These are phyloP conservation scores for Poicephalus gulielmi DNA, from an alignment of 2,113 vertebrate species.

Conservation along the genomic window DNA sequence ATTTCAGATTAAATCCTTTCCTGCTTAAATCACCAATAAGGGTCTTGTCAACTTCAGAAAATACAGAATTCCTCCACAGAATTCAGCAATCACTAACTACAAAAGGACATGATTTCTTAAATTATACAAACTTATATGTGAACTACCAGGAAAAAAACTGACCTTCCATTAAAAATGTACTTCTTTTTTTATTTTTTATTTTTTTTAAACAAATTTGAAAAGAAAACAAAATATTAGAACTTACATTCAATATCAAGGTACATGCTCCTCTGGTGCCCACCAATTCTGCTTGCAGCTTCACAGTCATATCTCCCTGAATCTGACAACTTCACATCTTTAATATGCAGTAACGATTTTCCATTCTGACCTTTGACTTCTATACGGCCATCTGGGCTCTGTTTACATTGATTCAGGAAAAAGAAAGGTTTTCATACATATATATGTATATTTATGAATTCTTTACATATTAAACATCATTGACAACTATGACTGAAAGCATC, in stretches of 20 bases:
- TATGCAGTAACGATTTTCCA: constrained; percentile 90
- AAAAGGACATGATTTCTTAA: background rate
- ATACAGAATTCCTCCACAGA: background rate
- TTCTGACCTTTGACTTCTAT: constrained; percentile 89
- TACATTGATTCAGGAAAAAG: constrained; percentile 55
- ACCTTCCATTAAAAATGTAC: constrained; percentile 18
- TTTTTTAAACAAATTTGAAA: constrained; percentile 25
- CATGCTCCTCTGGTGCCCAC: constrained; percentile 97
- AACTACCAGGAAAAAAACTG: background rate
- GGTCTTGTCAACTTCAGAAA: background rate
- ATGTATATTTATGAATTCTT: background rate
- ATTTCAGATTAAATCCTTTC: background rate
- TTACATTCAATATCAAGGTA: constrained; percentile 97
- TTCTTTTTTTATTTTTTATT: background rate
- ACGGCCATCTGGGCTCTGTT: constrained; percentile 90
- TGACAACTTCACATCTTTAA: constrained; percentile 85
- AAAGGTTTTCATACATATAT: constrained; percentile 33
- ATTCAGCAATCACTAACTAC: background rate
- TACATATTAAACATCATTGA: constrained; percentile 17
- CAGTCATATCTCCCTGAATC: constrained; percentile 96
- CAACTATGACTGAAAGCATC: background rate
- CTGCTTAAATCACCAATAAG: background rate
- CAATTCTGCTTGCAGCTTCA: constrained; percentile 95
- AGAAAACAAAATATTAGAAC: constrained; percentile 55
- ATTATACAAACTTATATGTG: background rate